Percentiles rank a stretch among this genome's conserved stretches.
These are phyloP conservation scores for Lamellibrachia columna DNA, from an alignment of 2,888 invertebrate genomes.

Conservation along the genomic window DNA sequence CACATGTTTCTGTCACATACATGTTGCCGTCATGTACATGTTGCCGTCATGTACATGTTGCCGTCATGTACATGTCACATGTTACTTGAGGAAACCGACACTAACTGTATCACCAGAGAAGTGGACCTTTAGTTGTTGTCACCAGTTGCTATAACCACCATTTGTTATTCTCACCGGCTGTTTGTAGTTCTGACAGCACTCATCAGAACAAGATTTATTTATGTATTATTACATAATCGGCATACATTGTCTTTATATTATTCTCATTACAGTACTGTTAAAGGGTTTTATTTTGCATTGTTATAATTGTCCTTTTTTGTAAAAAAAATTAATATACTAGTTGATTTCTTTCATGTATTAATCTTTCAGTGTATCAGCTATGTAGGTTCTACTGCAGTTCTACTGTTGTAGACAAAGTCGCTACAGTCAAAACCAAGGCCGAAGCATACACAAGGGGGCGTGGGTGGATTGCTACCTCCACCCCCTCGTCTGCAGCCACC, in stretches of 20 bases:
- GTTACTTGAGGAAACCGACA: too few species aligned
- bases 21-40: too few species aligned
- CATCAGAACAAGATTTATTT: neutral
- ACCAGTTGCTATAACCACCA: neutral
- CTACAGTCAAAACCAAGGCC: slow-evolving; percentile 71
- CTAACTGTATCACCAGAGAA: too few species aligned
- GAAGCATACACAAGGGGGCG: slow-evolving; percentile 71
- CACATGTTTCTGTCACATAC: too few species aligned
- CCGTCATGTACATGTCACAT: too few species aligned
- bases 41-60: too few species aligned
- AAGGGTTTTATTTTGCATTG: too few species aligned
- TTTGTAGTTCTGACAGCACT: neutral
- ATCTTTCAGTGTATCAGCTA: neutral
- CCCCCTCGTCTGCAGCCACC: slow-evolving; percentile 76
- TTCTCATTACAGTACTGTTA: too few species aligned
- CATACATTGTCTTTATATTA: neutral
- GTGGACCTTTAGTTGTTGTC: too few species aligned
- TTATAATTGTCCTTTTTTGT: too few species aligned
- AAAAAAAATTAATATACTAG: too few species aligned
- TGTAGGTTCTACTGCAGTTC: slow-evolving; percentile 24
- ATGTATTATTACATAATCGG: neutral
- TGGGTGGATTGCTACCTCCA: slow-evolving; percentile 73
- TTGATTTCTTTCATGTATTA: too few species aligned
- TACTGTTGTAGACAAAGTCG: neutral
- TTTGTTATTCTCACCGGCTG: neutral